Percentiles rank a stretch among this genome's conserved stretches.
phyloP scores from a whole-genome alignment of 2,888 invertebrate species.

The Lasioglossum marginatum region DNA sequence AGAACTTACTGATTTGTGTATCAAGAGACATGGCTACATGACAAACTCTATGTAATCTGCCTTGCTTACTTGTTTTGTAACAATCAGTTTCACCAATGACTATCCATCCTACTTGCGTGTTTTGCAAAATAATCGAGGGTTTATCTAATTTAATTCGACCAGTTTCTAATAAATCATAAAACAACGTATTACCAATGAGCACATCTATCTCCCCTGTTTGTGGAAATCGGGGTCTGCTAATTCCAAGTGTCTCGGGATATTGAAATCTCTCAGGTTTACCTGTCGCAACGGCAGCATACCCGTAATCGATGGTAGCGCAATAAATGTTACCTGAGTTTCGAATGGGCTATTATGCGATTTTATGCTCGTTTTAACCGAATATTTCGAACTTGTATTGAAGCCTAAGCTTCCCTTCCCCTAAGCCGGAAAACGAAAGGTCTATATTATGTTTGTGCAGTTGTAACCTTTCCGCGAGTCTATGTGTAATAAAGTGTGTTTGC shows the following conservation, averaged over 20 bases:
- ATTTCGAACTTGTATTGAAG: not conserved
- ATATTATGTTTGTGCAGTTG: not conserved
- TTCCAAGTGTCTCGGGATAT: not conserved
- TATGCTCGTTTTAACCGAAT: not conserved
- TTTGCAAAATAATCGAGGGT: not conserved
- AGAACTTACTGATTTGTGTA: conserved; percentile 5
- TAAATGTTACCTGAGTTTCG: too few species aligned
- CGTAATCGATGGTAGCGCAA: not conserved
- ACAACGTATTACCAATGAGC: conserved; percentile 14
- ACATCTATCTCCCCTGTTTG: conserved; percentile 14
- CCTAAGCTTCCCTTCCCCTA: too few species aligned
- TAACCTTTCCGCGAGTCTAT: not conserved
- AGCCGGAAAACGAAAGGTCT: not conserved
- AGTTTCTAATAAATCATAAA: not conserved
- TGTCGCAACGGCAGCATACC: not conserved
- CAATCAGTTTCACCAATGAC: not conserved
- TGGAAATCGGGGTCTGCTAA: conserved; percentile 24
- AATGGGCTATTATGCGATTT: not conserved
- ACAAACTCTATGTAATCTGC: not conserved
- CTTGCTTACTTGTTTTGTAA: too few species aligned
- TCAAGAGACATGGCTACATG: not conserved
- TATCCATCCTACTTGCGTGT: conserved; percentile 25
- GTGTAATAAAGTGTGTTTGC: too few species aligned
- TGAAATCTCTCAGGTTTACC: not conserved
- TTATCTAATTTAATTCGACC: conserved; percentile 10